Evolutionary conservation across 2,888 invertebrate genomes (phyloP), one percentile per base, ranked within the genome.

Genomic region (Melanostoma scalare): DNA sequence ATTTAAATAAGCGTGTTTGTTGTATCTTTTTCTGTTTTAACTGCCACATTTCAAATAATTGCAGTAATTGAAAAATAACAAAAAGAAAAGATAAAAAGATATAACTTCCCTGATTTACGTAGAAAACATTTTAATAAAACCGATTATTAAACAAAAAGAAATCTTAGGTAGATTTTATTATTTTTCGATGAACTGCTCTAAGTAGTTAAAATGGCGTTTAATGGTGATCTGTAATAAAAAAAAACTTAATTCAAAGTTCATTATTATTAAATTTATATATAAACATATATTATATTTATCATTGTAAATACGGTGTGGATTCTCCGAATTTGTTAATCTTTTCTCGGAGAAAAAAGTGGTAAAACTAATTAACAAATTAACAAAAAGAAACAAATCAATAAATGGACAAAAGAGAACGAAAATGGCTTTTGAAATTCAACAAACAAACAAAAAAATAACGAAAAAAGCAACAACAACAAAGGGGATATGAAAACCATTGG

Each of bases 311-410:
- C 65, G 82, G 82, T 77, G 69, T 74, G 78, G 69, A 65, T 77
- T 82, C 77, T 82, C 82, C 82, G 73, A 74, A 74, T 78, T 78
- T 82, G 82, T 82, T 77, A 73, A 82, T 82, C 77, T 74, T 53
- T 78, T 82, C 46, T 33, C 78, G 82, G 82, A 74, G 82, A 73
- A 56, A 63, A 72, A 72, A 63, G 56, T 63, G 63, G 71, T 80
- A 50, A 69, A 53, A 40, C 69, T 68, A 69, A 68, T 65, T 52
- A 55, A 40, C 76, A 80, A 61, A 63, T 9, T 75, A 79, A 48
- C 56, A 85, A 58, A 65, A 44, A 53, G 42, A 69, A 55, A 78
- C 63, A 79, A 67, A 53, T 65, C 31, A 63, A 67, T 60, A 69
- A 69, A 81, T 50, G 60, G 77, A 77, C 73, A 46, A 35, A 50